Evolutionary conservation across 2,113 vertebrate genomes (phyloP), one percentile per base, ranked within the genome.

Genomic region (Acinonyx jubatus): DNA sequence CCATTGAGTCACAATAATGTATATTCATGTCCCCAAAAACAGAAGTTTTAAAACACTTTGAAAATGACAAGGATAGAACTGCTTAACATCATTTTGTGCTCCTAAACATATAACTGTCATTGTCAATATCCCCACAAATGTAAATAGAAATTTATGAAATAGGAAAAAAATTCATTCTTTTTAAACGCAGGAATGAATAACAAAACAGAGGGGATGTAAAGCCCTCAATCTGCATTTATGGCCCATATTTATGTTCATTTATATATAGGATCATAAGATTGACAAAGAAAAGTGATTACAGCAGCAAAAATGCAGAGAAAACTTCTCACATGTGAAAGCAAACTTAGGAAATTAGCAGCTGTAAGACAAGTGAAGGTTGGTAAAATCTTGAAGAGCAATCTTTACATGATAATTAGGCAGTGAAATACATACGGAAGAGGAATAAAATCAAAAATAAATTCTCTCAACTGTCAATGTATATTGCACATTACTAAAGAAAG

Each of bases 391-490:
- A 95, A 92, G 61, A 93, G 31, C 18, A 95, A 96, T 80, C 48
- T 83, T 96, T 97, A 48, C 65, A 96, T 68, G 45, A 80, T 95
- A 97, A 97, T 96, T 96, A 96, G 61, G 68, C 93, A 88, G 36
- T 94, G 55, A 94, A 97, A 92, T 97, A 74, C 45, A 96, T 57
- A 85, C 78, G 84, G 85, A 95, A 98, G 79, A 89, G 4, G 55
- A 95, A 93, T 16, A 90, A 91, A 95, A 94, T 76, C 4, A 97
- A 93, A 97, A 92, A 89, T 92, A 96, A 97, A 95, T 87, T 93
- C 29, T 92, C 61, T 92, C 94, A 96, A 96, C 74, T 96, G 92
- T 96, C 92, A 97, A 55, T 94, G 94, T 97, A 81, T 88, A 94
- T 68, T 97, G 91, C n/a, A 88, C 80, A 96, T 88, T 95, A 88